Evolutionary conservation across 1,140 invertebrate genomes (phyloP), one percentile per base, ranked within the genome.

Genomic region (Anagrus nilaparvatae): DNA sequence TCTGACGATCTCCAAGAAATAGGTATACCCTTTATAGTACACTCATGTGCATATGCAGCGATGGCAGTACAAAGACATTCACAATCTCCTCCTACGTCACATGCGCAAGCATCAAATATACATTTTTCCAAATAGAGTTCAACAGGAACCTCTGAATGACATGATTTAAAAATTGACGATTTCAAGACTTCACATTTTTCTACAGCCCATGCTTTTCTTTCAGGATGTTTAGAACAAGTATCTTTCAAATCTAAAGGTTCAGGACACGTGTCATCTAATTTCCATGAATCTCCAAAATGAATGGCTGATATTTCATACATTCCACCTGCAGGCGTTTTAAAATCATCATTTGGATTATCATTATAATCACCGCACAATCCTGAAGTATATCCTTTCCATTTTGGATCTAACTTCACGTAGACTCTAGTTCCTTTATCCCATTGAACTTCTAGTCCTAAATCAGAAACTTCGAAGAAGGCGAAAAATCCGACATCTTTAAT

Each of bases 331-430:
- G 87, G 87, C 4, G 83, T 83, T 57, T 82, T 77, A 69, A 92
- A 91, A 54, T 92, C 87, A 53, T 92, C 84, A 7, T 71, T 67
- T 39, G 75, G 72, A 53, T 93, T 81, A 19, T 79, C 78, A 60
- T 96, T 89, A 60, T 83, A 94, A 61, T 95, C 91, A 1, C 91
- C 90, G 62, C 90, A 95, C 3, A 95, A 66, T 35, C 91, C 91
- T 65, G 77, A 77, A 4, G 90, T 75, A 71, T 82, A 56, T 24
- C 74, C 72, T 54, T 80, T 78, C 85, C 85, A 89, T 46, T 74
- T 74, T 2, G 82, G 73, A 54, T 81, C 75, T 28, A 84, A 58
- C 58, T 77, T 82, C 1, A 93, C 69, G 54, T 91, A 88, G 1
- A 90, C 76, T 41, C 86, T 69, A 1, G 87, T 88, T 47, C 59